These are phyloP conservation scores for Eidolon helvum DNA, from an alignment of 2,113 vertebrate genomes.

Conservation along the genomic window DNA sequence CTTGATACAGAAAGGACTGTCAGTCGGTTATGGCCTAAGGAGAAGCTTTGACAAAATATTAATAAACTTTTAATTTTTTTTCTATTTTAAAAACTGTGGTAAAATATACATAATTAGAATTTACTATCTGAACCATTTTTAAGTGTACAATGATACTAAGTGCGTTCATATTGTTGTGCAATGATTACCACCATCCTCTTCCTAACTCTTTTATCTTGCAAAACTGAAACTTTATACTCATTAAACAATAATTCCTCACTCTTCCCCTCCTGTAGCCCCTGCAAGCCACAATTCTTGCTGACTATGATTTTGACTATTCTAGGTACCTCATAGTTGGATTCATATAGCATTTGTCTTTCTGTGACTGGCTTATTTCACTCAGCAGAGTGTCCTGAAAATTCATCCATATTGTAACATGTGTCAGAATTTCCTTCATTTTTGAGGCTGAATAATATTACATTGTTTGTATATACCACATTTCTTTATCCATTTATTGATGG, in stretches of 20 bases:
- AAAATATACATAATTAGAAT: not conserved
- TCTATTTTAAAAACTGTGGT: not conserved
- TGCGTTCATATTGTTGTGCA: not conserved
- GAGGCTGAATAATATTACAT: not conserved
- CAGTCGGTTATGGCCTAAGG: not conserved
- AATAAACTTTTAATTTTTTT: not conserved
- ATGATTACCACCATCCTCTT: not conserved
- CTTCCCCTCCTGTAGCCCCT: not conserved
- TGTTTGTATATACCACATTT: not conserved
- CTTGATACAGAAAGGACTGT: not conserved
- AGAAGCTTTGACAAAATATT: not conserved
- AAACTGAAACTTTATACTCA: not conserved
- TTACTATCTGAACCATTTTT: not conserved
- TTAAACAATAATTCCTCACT: not conserved
- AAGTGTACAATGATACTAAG: not conserved
- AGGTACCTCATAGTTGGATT: not conserved
- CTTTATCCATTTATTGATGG: not conserved
- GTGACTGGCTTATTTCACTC: not conserved
- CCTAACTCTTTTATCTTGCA: not conserved
- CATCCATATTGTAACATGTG: not conserved
- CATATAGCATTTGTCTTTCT: not conserved
- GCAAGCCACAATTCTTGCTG: not conserved
- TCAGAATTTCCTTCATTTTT: not conserved
- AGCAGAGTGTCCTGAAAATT: not conserved
- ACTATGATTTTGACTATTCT: not conserved